A percentile compares a stretch with the other conserved stretches of the same genome.
Evolutionary conservation across 2,797 vertebrate species (phyloP).

Genomic region (Cichlasoma orientale): DNA sequence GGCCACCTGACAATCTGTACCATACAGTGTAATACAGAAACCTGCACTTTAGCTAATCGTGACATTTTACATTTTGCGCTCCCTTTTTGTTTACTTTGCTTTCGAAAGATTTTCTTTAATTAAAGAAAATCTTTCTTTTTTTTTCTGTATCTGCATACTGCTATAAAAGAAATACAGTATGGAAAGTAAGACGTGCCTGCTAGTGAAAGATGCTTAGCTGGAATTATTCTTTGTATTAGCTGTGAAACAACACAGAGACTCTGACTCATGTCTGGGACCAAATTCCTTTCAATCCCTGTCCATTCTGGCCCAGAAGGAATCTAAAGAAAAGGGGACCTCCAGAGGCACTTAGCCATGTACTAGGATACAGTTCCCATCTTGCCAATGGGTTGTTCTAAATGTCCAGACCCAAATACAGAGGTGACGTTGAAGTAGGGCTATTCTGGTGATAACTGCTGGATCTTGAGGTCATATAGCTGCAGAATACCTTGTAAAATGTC

Average conservation of each 20-base stretch:
- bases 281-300: constrained; percentile 11
- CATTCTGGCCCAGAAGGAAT: background rate
- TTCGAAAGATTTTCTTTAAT: background rate
- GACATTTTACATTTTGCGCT: constrained; percentile 37
- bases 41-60: constrained; percentile 77
- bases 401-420: background rate
- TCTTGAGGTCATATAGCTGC: constrained; percentile 35
- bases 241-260: background rate
- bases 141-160: constrained; percentile 8
- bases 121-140: background rate
- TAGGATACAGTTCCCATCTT: constrained; percentile 11
- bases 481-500: background rate
- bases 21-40: constrained; percentile 53
- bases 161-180: constrained; percentile 6
- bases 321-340: background rate
- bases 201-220: constrained; percentile 42
- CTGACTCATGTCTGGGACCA: constrained; percentile 42
- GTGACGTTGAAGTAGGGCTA: background rate
- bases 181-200: constrained; percentile 7
- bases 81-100: constrained; percentile 33
- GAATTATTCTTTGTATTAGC: constrained; percentile 5
- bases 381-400: background rate
- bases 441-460: background rate
- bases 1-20: constrained; percentile 71
- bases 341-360: background rate